Base-by-base conservation (phyloP, 2,113 vertebrate species). In the Leptobrachium leishanense region DNA sequence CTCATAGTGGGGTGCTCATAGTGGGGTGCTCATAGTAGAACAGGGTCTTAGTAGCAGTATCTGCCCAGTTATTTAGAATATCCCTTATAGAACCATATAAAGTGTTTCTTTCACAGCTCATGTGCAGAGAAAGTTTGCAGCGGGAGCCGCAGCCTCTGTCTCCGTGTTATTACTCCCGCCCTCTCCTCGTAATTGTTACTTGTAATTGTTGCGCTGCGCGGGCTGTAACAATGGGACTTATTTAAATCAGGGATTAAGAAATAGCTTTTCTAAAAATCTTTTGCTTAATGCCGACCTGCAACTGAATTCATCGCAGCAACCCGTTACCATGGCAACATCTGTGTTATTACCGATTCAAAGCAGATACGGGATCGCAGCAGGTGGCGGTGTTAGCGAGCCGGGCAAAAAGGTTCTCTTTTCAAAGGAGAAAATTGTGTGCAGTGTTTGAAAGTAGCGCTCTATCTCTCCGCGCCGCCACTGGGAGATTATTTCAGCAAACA, bases 231-330 rank as follows among this genome's bases (percentile, higher is more conserved):
- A 62, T 80, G 41, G 66, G 44, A 62, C 50, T 67, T 80, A 74
- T 80, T 80, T 74, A 80, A 80, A 80, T 74, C 31, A 74, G 72
- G 64, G 71, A 74, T 80, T 80, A 74, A 59, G 64, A 57, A 44
- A 5, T 13, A 3, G 64, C 63, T 74, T 67, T 68, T 68, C 64
- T 80, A 65, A 74, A 57, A 44, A 46, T 68, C 78, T 74, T 54
- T 44, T 59, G 11, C 77, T 68, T 74, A 67, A 73, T 57, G 50
- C 20, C 13, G 69, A 44, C 50, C 72, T 41, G 63, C 63, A 66
- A 54, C 53, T 41, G 55, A 65, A 76, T 76, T 82, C 67, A 72
- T 71, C 53, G 67, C 68, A 71, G 44, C 68, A 15, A 46, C 20
- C 73, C 20, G 74, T 76, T 57, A 55, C 73, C 66, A 82, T 72